Base-by-base conservation (phyloP, 2,797 vertebrate genomes). In the Sebastes paucispinis region DNA sequence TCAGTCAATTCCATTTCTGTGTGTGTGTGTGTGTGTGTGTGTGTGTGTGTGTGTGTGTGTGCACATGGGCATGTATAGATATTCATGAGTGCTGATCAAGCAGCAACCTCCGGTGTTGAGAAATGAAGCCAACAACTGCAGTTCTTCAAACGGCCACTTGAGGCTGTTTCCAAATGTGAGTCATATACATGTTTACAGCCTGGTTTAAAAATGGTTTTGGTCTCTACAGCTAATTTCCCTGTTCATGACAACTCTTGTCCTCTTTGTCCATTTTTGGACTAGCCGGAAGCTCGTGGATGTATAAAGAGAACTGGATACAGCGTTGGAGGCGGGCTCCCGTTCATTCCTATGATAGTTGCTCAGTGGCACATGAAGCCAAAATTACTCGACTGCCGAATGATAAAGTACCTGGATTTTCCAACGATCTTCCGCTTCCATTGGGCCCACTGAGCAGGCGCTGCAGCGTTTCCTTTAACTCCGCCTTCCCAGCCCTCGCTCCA, bases 1-100 rank as follows among this genome's bases (percentile, higher is more conserved):
- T 91, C 90, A 90, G 89, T 90, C 90, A 76, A 83, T 93, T 91
- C 65, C 86, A 84, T 91, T 81, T 77, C 25, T 73, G 14, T 55
- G 27, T 36, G 36, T 36, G 36, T 71, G 25, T 25, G 81, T 63
- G 57, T 59, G n/a, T 55, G 27, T 54, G 36, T 65, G 74, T 69
- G 29, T 76, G 27, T 69, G 22, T 50, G 24, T 66, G 22, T 76
- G 27, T 69, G 22, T 76, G 27, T 69, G 22, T 50, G 24, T 66
- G 22, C 18, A 52, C 50, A 78, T 14, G 63, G 43, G 47, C 13
- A 31, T 78, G 69, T 82, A 82, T 71, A 27, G 32, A 63, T 63
- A 68, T 86, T 80, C 11, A n/a, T 73, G 79, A 69, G 63, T 59
- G 81, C 80, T 76, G 55, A 58, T 58, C 50, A 52, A n/a, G 50